Base-by-base conservation (phyloP, 2,888 invertebrate species). In the Philopedon plagiatum region DNA sequence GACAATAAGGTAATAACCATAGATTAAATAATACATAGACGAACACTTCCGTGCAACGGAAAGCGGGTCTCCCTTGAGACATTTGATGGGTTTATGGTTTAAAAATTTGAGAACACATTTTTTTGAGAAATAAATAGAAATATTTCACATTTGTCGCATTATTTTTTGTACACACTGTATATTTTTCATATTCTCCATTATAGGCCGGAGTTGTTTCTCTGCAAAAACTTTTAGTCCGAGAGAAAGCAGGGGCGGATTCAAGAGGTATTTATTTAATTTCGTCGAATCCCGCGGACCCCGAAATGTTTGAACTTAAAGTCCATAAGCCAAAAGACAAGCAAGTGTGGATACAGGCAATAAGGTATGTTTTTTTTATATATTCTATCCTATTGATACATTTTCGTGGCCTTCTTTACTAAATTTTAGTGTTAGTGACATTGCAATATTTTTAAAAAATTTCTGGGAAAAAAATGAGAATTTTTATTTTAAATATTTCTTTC, bases 251-350 rank as follows among this genome's bases (percentile, higher is more conserved):
- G 63, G 94, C 94, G 66, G 95, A 95, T 81, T 92, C 93, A 1
- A 89, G 94, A 2, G 95, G 96, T 0, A 92, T 98, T 80, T 98
- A 97, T 86, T 90, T 98, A 65, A 97, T 98, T 79, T 95, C 95
- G 76, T 95, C 96, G 78, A 96, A 96, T 81, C 95, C 96, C 4
- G 90, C 92, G 3, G 94, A 94, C 82, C 97, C 97, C 0, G 98
- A 98, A 87, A 98, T 98, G 97, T 98, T 97, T 83, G 98, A 98
- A 83, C 87, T 98, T 62, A 92, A 97, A 82, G 91, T 92, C 23
- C 94, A 95, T 81, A 91, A 94, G 76, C 96, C 96, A 29, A 95
- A 95, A 84, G 96, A 97, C 80, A 94, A 96, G 82, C 93, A 93
- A 81, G 87, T 90, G 9, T 98, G 98, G 98, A 95, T 97, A 83